Percentiles rank a stretch among this genome's conserved stretches.
Evolutionary conservation across 64 coral and sea anemone species (phyloP).

Genomic region (Montipora capricornis): DNA sequence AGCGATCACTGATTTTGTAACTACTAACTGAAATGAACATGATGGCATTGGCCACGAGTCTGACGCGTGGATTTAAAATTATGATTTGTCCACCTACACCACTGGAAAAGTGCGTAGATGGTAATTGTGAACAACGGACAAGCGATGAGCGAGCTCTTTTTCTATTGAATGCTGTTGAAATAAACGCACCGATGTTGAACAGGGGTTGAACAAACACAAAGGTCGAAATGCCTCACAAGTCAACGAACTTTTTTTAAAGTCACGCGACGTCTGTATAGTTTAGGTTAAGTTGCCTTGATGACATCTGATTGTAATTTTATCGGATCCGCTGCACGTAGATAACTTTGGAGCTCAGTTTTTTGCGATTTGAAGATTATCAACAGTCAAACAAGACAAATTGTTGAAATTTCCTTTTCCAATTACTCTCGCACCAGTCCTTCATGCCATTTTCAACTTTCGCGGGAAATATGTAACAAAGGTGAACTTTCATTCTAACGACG

Average conservation of each 20-base stretch:
- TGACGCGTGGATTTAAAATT: no score
- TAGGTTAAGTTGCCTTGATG: neutral
- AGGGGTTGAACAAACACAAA: neutral
- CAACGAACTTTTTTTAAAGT: neutral
- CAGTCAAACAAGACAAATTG: no score
- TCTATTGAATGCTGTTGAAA: neutral
- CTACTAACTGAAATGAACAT: no score
- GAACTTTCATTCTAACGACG: no score
- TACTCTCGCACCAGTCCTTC: conserved; percentile 39
- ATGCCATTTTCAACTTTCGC: neutral
- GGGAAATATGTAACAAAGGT: neutral
- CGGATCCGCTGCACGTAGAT: neutral
- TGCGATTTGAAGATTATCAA: no score
- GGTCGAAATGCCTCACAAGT: neutral
- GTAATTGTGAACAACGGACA: no score
- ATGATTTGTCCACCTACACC: no score
- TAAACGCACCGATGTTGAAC: neutral
- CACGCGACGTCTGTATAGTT: neutral
- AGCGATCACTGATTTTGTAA: neutral
- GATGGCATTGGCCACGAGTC: no score
- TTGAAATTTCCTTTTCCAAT: neutral
- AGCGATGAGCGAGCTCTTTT: neutral
- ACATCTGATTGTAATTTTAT: neutral
- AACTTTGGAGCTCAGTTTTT: neutral
- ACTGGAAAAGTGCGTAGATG: no score